phyloP scores from a whole-genome alignment of 2,888 invertebrate genomes.

The Drosophila lutescens region DNA sequence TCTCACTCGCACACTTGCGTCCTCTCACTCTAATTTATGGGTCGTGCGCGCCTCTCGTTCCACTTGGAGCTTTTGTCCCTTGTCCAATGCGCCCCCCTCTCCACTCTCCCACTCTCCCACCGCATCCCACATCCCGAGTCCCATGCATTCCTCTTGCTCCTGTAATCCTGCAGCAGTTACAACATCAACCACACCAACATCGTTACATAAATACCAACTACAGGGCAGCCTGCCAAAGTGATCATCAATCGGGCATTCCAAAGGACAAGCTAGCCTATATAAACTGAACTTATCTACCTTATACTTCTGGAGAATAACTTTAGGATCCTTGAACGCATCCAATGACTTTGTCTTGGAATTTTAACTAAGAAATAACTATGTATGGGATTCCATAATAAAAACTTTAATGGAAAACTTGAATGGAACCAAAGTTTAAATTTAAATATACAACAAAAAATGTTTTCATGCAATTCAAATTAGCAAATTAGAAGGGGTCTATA shows the following conservation, averaged over 20 bases:
- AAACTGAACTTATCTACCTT: not conserved
- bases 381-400: too few species aligned
- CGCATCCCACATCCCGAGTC: conserved; percentile 28
- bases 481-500: too few species aligned
- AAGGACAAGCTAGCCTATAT: not conserved
- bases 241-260: not conserved
- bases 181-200: conserved; percentile 56
- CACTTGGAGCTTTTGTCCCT: conserved; percentile 54
- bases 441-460: too few species aligned
- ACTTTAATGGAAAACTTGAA: too few species aligned
- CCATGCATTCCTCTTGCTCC: conserved; percentile 62
- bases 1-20: conserved; percentile 20
- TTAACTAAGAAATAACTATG: too few species aligned
- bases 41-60: conserved; percentile 66
- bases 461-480: too few species aligned
- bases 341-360: too few species aligned
- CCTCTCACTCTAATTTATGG: conserved; percentile 71
- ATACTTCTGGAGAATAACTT: too few species aligned
- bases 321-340: too few species aligned
- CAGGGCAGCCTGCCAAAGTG: conserved; percentile 11
- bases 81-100: conserved; percentile 32
- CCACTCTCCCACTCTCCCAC: conserved; percentile 4
- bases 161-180: conserved; percentile 42
- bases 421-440: too few species aligned
- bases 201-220: conserved; percentile 72